phyloP scores from a whole-genome alignment of 2,113 vertebrate species.

The Trinectes maculatus region DNA sequence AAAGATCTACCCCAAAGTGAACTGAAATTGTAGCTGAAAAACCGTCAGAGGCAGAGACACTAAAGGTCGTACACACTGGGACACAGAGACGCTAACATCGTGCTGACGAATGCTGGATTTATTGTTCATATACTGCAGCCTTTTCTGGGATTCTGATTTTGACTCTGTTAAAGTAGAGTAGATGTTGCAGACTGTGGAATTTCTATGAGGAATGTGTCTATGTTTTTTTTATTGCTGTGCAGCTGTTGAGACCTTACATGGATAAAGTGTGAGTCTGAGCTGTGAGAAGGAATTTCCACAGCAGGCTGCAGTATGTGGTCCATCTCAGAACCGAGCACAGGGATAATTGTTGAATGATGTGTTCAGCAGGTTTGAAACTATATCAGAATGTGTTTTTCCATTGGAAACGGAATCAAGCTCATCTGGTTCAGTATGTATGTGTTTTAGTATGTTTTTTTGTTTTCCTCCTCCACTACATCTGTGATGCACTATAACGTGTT shows the following conservation, averaged over 20 bases:
- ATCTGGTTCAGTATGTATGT: not conserved
- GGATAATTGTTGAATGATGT: not conserved
- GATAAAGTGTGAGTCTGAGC: constrained; percentile 7
- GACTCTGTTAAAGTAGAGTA: not conserved
- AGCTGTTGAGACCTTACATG: constrained; percentile 35
- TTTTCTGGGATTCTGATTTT: constrained; percentile 1
- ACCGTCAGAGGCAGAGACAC: not conserved
- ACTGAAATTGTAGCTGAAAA: constrained; percentile 72
- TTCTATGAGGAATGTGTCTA: constrained; percentile 12
- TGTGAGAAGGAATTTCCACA: constrained; percentile 14
- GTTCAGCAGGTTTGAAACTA: constrained; percentile 9
- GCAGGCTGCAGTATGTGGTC: not conserved
- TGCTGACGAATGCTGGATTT: constrained; percentile 1
- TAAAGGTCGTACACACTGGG: constrained; percentile 36
- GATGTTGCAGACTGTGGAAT: constrained; percentile 5
- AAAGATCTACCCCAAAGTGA: constrained; percentile 97
- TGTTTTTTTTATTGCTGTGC: constrained; percentile 28
- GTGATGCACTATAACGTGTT: constrained; percentile 68
- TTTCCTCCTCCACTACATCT: constrained; percentile 50
- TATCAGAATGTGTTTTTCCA: constrained; percentile 5
- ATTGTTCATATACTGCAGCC: not conserved
- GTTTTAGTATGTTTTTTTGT: constrained; percentile 26
- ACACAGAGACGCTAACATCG: constrained; percentile 7
- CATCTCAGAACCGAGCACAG: constrained; percentile 13
- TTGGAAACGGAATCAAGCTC: not conserved